Conservation (phyloP, 2,113 vertebrate species). For the Bubalus kerabau region DNA sequence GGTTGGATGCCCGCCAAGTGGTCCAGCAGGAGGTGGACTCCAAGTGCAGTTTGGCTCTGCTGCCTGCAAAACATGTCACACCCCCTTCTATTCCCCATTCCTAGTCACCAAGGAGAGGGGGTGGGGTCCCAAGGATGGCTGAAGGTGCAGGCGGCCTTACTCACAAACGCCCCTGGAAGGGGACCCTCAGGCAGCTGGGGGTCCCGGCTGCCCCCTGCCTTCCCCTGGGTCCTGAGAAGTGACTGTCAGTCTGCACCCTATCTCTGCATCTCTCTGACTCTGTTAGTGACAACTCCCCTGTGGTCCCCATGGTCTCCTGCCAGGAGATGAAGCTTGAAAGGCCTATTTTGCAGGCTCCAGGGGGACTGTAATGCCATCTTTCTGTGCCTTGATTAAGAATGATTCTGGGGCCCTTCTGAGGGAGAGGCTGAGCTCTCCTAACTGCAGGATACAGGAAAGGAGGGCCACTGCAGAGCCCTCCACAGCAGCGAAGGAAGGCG, state of each 20-base stretch:
- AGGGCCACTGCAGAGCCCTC: background rate
- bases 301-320: background rate
- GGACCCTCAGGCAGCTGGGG: background rate
- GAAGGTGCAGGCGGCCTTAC: background rate
- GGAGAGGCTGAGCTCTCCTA: background rate
- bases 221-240: background rate
- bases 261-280: background rate
- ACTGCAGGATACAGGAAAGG: background rate
- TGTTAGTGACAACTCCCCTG: background rate
- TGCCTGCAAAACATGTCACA: background rate
- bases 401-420: background rate
- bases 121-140: background rate
- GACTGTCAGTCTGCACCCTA: background rate
- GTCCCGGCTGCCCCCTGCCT: background rate
- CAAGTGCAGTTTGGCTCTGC: background rate
- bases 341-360: background rate
- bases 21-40: background rate
- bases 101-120: background rate
- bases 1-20: background rate
- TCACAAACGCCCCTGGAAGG: background rate
- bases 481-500: background rate
- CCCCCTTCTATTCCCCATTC: background rate
- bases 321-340: background rate
- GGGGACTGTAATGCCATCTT: background rate
- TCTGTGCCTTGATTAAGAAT: background rate